phyloP scores from a whole-genome alignment of 2,888 invertebrate species.

The Dusona sp. region DNA sequence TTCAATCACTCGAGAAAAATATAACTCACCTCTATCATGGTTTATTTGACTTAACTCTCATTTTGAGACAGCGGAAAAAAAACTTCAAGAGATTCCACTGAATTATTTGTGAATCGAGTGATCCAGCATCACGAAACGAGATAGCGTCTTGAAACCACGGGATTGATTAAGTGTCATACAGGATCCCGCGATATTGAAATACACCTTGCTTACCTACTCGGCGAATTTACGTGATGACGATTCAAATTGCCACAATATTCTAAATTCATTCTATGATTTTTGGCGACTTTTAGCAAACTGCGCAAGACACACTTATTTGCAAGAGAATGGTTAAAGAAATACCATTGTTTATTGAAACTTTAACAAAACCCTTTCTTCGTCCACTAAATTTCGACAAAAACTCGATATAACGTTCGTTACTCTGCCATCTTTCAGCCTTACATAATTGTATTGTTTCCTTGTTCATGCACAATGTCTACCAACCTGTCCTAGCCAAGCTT shows the following conservation, averaged over 20 bases:
- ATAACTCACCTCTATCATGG: constrained; percentile 32
- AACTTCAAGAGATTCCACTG: constrained; percentile 1
- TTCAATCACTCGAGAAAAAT: constrained; percentile 50
- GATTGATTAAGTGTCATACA: background rate
- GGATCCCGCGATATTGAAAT: background rate
- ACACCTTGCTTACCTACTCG: background rate
- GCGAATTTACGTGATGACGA: background rate
- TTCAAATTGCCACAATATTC: background rate
- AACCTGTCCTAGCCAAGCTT: background rate
- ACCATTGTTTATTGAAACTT: background rate
- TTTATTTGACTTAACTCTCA: constrained; percentile 38
- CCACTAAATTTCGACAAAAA: background rate
- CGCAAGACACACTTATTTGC: background rate
- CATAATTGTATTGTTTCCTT: background rate
- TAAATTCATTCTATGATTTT: background rate
- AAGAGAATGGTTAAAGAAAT: background rate
- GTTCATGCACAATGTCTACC: background rate
- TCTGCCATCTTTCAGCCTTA: background rate
- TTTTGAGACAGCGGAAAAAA: background rate
- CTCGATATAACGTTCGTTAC: background rate
- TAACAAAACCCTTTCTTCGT: background rate
- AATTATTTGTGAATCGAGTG: background rate
- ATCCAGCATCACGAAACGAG: background rate
- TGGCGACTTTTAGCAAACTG: background rate
- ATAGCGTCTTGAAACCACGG: background rate